Conservation (phyloP, 1,140 invertebrate species). For the Hycleus phaleratus region DNA sequence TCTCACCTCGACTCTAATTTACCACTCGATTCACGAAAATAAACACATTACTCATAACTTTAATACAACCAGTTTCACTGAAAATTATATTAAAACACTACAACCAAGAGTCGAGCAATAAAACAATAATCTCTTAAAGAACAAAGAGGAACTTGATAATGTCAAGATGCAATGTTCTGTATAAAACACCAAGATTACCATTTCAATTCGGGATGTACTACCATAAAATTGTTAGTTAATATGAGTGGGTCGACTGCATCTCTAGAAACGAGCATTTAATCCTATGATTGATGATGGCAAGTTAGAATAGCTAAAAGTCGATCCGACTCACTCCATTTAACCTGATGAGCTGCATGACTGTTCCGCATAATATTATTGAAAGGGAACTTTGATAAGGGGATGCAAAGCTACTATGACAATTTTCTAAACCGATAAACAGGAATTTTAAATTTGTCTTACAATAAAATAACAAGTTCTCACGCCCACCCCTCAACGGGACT, state of each 20-base stretch:
- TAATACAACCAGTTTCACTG: not conserved
- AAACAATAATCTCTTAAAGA: too few relatives aligned
- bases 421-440: not conserved
- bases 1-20: constrained; percentile 3
- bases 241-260: constrained; percentile 23
- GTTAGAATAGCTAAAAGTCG: constrained; percentile 32
- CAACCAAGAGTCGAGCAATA: too few relatives aligned
- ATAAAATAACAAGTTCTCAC: not conserved
- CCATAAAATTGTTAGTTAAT: constrained; percentile 31
- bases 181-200: constrained; percentile 17
- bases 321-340: constrained; percentile 38
- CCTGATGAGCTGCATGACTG: constrained; percentile 37
- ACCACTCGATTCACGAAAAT: constrained; percentile 8
- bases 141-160: too few relatives aligned
- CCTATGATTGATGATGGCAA: constrained; percentile 35
- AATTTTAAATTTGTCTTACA: too few relatives aligned
- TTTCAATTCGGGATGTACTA: constrained; percentile 22
- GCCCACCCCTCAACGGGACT: not conserved
- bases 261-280: constrained; percentile 33
- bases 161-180: not conserved
- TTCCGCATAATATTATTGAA: constrained; percentile 27
- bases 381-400: constrained; percentile 7
- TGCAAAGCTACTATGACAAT: constrained; percentile 5
- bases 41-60: constrained; percentile 10
- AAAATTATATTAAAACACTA: too few relatives aligned